Conservation (phyloP, 1,140 invertebrate species). For the Macrocentrus cingulum region DNA sequence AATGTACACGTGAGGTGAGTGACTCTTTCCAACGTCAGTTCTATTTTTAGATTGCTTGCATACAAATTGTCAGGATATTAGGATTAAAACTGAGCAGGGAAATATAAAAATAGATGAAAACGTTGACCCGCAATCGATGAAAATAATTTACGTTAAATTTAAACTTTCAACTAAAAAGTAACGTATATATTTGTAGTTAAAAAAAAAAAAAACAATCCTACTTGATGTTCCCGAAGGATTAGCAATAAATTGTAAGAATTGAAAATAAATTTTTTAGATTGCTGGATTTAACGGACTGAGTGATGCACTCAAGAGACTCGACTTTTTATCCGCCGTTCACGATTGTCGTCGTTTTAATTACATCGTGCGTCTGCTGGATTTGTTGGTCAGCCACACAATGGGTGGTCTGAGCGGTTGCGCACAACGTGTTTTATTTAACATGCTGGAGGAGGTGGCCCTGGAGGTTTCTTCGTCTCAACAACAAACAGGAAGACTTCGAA, state of each 20-base stretch:
- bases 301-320: constrained; percentile 90
- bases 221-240: too few species aligned
- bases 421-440: constrained; percentile 88
- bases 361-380: constrained; percentile 87
- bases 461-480: constrained; percentile 87
- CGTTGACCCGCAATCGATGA: too few species aligned
- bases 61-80: constrained; percentile 23
- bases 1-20: constrained; percentile 85
- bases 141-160: too few species aligned
- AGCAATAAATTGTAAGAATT: not conserved
- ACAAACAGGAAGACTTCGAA: constrained; percentile 80
- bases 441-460: constrained; percentile 91
- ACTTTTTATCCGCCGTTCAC: constrained; percentile 90
- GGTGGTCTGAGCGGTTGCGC: constrained; percentile 85
- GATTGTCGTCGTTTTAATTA: constrained; percentile 95
- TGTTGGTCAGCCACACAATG: constrained; percentile 73
- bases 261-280: constrained; percentile 64
- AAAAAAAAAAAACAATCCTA: too few species aligned
- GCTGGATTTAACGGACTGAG: constrained; percentile 93
- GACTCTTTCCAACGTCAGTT: constrained; percentile 41
- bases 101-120: not conserved
- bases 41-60: constrained; percentile 36
- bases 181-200: too few species aligned
- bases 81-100: constrained; percentile 16
- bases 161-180: too few species aligned